Base-by-base conservation (phyloP, 2,797 vertebrate species). In the Tapera naevia region DNA sequence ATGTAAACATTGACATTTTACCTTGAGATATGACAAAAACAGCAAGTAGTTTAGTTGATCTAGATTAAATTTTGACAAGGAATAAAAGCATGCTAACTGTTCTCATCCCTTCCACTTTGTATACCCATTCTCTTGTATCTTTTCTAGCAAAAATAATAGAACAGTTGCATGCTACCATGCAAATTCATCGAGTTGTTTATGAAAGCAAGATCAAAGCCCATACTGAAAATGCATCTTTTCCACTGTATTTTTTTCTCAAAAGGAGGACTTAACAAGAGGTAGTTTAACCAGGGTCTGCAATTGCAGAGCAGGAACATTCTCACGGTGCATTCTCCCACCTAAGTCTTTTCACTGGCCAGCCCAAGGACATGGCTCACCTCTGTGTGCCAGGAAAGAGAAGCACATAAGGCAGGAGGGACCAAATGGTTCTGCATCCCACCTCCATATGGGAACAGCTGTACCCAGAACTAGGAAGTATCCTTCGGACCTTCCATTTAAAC, bases 131-230 rank as follows among this genome's bases (percentile, higher is more conserved):
- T 96, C 48, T 62, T 65, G 27, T n/a, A 81, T 33, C 84, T 92
- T 91, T 10, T 0, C 58, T 73, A 88, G 17, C 64, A 11, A 91
- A 54, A 86, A 72, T 78, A 91, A 79, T 56, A 39, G 62, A 91
- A 69, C 22, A 93, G 88, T 86, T 93, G 65, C 58, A 43, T 35
- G 51, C 13, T 91, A 86, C 73, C 80, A 75, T 90, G 93, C 74
- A 94, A 91, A 95, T 81, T 86, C 62, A 81, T 72, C 25, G 80
- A 86, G 93, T 73, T n/a, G 11, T 86, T 94, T 94, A 72, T 76
- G 90, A 91, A 85, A 90, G 83, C 27, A 69, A 93, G 91, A 94
- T 88, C 90, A 94, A 96, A 95, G 86, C 76, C 70, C 32, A 60
- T 76, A 84, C 62, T 41, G 54, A 69, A 50, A 71, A 39, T 1